phyloP scores from a whole-genome alignment of 2,888 invertebrate species.

The Eupithecia insigniata region DNA sequence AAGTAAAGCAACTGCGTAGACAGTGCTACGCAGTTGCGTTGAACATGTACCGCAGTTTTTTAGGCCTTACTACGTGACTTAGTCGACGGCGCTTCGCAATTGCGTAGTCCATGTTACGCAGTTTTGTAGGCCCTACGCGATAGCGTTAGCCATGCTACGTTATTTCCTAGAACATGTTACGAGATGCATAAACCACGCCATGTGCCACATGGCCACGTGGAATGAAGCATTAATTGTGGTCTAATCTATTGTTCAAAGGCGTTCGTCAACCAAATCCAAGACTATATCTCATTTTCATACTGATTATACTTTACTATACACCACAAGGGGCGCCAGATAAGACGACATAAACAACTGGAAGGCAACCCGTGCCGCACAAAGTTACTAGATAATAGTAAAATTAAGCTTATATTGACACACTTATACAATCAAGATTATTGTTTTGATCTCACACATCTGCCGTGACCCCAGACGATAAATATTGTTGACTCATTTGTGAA shows the following conservation, averaged over 20 bases:
- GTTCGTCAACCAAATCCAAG: neutral
- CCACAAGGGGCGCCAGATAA: constrained; percentile 43
- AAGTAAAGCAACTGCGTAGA: too few species aligned
- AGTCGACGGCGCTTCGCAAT: neutral
- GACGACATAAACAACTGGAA: constrained; percentile 47
- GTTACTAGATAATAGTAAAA: constrained; percentile 43
- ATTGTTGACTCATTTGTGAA: constrained; percentile 56
- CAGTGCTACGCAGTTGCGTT: neutral
- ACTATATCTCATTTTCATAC: constrained; percentile 5
- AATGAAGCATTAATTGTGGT: neutral
- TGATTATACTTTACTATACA: constrained; percentile 12
- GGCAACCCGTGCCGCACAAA: constrained; percentile 38
- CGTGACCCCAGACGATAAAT: constrained; percentile 49
- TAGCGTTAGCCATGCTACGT: neutral
- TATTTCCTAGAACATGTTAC: neutral
- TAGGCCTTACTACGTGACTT: neutral
- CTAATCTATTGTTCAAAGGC: neutral
- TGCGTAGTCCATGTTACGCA: neutral
- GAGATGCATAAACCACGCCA: neutral
- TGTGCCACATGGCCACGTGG: neutral
- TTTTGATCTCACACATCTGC: constrained; percentile 43
- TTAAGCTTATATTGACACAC: constrained; percentile 54
- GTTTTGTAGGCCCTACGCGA: neutral
- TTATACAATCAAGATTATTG: constrained; percentile 47
- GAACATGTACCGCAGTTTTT: neutral